Evolutionary conservation across 1,140 invertebrate species (phyloP).

Genomic region (Copidosoma floridanum): DNA sequence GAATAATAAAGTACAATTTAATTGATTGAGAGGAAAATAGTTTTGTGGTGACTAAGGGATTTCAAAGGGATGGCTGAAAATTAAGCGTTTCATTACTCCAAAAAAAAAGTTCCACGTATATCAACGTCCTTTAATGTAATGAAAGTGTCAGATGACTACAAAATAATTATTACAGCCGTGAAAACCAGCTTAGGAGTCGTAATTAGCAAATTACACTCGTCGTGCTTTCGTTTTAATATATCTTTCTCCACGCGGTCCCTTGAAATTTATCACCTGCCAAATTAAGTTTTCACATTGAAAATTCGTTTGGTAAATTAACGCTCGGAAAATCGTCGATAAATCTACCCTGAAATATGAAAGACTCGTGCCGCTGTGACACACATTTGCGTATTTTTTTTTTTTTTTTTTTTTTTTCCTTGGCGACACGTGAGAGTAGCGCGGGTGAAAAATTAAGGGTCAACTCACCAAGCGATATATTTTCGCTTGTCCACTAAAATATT

Average conservation of each 20-base stretch:
- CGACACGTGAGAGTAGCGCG: constrained; percentile 14
- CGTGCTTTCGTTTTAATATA: background rate
- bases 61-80: no score
- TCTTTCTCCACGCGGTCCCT: background rate
- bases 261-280: background rate
- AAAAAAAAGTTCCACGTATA: no score
- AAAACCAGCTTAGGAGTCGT: background rate
- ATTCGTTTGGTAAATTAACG: constrained; percentile 9
- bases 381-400: constrained; percentile 18
- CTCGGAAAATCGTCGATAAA: constrained; percentile 13
- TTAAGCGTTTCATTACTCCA: no score
- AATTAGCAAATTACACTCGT: constrained; percentile 10
- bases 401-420: no score
- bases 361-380: no score
- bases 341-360: background rate
- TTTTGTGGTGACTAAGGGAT: no score
- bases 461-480: constrained; percentile 37
- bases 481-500: constrained; percentile 41
- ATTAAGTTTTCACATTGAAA: background rate
- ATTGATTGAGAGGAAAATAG: no score
- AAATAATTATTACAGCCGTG: constrained; percentile 12
- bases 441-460: constrained; percentile 40
- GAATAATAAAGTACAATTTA: no score
- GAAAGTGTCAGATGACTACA: background rate
- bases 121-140: no score